Evolutionary conservation across 2,888 invertebrate species (phyloP), one percentile per base, ranked within the genome.

Genomic region (Melanchra persicariae): DNA sequence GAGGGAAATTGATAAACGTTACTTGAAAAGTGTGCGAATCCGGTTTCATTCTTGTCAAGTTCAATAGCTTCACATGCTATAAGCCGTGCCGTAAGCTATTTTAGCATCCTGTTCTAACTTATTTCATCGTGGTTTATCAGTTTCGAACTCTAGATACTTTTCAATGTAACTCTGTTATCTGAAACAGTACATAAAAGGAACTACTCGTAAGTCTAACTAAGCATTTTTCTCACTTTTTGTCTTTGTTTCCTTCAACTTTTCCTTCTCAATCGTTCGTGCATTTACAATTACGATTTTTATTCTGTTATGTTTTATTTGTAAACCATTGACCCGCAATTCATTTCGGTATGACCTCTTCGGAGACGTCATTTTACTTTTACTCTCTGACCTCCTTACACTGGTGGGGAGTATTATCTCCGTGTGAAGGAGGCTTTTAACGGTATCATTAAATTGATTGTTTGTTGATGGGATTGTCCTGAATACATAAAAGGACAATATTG

Each of bases 341-440:
- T 52, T 68, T 45, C 65, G 34, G 49, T 64, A 26, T 74, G 59
- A 79, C 61, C 58, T 76, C 58, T 57, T 79, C 57, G 24, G 30
- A 45, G 57, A 49, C 69, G 49, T 79, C 58, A 82, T 74, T 75
- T 79, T 65, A 82, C 79, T 84, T 84, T 82, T 82, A 84, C 74
- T 73, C 55, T 47, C 54, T 83, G 81, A 80, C 83, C 82, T 12
- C 30, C 74, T 69, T 79, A 55, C 8, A 0, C n/a, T 57, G 40
- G 55, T 43, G 66, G 65, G 65, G 83, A 17, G 59, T 57, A 60
- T 73, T 59, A 63, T 65, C 26, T 67, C 30, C 54, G 55, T 51
- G 72, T 64, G 63, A 83, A 72, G 51, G 52, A 70, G 71, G 71
- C 49, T 82, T 71, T 71, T 82, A 82, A 82, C 80, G 77, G 82